Percentiles rank a stretch among this genome's conserved stretches.
Evolutionary conservation across 2,113 vertebrate genomes (phyloP).

Genomic region (Myanophis thanlyinensis): DNA sequence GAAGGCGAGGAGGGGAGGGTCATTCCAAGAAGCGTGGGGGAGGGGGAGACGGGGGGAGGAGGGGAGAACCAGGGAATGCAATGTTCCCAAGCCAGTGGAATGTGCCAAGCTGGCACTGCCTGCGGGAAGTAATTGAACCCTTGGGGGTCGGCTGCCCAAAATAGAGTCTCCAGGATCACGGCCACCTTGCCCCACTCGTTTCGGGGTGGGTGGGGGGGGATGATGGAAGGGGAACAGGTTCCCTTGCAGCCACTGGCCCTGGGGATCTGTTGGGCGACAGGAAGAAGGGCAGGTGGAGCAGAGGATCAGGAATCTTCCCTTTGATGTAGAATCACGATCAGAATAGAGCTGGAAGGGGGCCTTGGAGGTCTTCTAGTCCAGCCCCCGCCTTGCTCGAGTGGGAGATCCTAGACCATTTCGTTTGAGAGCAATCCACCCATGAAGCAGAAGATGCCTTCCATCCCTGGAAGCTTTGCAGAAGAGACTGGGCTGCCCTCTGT

Average conservation of each 20-base stretch:
- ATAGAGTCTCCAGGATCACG: background rate
- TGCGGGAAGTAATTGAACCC: background rate
- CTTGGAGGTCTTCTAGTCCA: too few species aligned
- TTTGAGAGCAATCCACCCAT: too few species aligned
- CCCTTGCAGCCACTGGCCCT: background rate
- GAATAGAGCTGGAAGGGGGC: too few species aligned
- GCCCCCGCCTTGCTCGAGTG: too few species aligned
- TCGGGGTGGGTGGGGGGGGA: background rate
- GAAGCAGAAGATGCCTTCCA: too few species aligned
- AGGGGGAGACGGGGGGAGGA: background rate
- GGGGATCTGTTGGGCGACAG: background rate
- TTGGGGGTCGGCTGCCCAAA: background rate
- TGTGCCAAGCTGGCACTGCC: background rate
- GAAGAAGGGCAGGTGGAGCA: background rate
- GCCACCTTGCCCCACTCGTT: background rate
- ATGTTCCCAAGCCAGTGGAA: background rate
- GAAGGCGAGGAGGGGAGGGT: background rate
- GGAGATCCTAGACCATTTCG: too few species aligned
- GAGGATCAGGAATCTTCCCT: background rate
- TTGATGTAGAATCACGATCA: background rate
- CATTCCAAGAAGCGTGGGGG: background rate
- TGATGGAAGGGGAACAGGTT: rapidly evolving
- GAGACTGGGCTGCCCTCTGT: too few species aligned
- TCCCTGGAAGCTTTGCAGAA: too few species aligned
- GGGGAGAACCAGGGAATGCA: background rate